Base-by-base conservation (phyloP, 2,888 invertebrate species). In the Lochmaea crataegi region DNA sequence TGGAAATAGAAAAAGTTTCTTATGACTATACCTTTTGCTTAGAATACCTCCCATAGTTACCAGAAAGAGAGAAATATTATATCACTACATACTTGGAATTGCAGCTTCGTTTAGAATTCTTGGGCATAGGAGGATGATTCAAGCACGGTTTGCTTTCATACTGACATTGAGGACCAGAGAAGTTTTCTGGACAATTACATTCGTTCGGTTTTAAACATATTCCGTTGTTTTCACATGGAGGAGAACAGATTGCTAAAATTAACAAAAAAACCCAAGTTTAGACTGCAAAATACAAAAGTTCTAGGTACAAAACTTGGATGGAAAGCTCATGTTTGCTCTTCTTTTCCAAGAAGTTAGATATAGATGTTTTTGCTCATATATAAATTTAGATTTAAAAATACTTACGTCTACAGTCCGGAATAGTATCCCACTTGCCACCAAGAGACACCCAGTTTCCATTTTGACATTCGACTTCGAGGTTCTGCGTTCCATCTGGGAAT, bases 171-270 rank as follows among this genome's bases (percentile, higher is more conserved):
- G 91, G 90, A 5, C 95, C 95, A 58, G 90, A 89, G 86, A 89
- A 95, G 82, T 92, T 92, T 64, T 91, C 89, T 0, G 93, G 90
- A 81, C 96, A 97, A 56, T 91, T 87, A 82, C 96, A 97, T 0
- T 91, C 88, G 83, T 94, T 93, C 0, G 94, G 93, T 41, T 89
- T 89, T 5, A 93, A 85, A 82, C 96, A 97, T 65, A 93, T 92
- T 0, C 96, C 96, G 69, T 91, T 93, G 86, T 96, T 95, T 83
- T 92, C 89, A 85, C 96, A 97, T 0, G 89, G 87, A 0, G 94
- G 93, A 18, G 89, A 84, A 84, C 96, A 96, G 78, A 90, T 88
- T 0, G 94, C 96, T 95, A 84, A n/a, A 87, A 87, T 63, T 53
- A 45, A 64, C 65, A 58, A 65, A 16, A 56, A 53, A 56, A 1